Base-by-base conservation (phyloP, 2,113 vertebrate species). In the Galeopterus variegatus region DNA sequence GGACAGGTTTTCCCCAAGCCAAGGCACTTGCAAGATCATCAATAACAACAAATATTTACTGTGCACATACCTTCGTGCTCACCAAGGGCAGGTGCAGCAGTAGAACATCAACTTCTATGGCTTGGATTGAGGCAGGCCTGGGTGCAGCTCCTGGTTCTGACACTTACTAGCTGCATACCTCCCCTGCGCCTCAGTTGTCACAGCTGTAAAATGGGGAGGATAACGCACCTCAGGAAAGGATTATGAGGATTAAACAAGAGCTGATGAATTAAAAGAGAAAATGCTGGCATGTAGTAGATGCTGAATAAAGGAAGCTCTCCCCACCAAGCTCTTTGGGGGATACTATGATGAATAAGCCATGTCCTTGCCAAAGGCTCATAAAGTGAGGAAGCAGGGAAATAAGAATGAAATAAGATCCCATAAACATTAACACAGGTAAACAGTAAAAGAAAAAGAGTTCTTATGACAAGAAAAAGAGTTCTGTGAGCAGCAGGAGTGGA, bases 1-100 rank as follows among this genome's bases (percentile, higher is more conserved):
- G 94, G 96, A 94, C 80, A 97, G 94, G 96, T 96, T 97, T 97
- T 80, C 96, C 84, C 83, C 80, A 94, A 81, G 83, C 84, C 86
- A 72, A 92, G 92, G 69, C 75, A 94, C 70, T 72, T 93, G 95
- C 58, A 72, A 72, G 92, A 75, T 90, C 87, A 64, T 70, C 91
- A 91, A 36, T 75, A 95, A 86, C 65, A 94, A 72, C 65, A 93
- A 96, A 93, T 72, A 88, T 76, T 94, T 92, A 73, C 85, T 87
- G 64, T 93, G 76, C 45, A 54, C 28, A 12, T 48, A 75, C 72
- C 62, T 86, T 41, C 36, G 24, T 33, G 86, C 54, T 94, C 23
- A 28, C 81, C 56, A 28, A 11, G 18, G 52, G 81, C 54, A 56
- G 62, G n/a, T 48, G 5, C 6, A 1, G 77, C 56, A 62, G 77